Conservation (phyloP, 2,797 vertebrate genomes). For the Parauchenoglanis punctatus region DNA sequence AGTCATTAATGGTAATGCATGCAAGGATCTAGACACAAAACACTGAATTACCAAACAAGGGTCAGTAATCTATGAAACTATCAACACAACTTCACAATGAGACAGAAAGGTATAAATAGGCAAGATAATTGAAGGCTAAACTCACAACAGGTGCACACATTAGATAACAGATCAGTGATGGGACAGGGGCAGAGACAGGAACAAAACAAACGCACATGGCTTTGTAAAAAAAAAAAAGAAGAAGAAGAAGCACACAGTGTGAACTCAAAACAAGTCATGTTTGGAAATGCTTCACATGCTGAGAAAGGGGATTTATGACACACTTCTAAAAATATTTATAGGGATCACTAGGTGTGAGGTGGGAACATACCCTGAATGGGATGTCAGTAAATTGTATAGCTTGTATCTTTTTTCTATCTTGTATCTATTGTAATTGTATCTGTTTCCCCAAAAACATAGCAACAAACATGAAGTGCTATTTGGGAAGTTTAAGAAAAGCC, state of each 20-base stretch:
- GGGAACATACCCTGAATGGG: too few relatives aligned
- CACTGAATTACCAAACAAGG: not conserved
- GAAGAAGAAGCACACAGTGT: not conserved
- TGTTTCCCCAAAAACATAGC: not conserved
- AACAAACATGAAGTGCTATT: not conserved
- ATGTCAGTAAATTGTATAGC: not conserved
- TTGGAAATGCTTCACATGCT: not conserved
- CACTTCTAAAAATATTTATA: not conserved
- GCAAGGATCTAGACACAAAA: not conserved
- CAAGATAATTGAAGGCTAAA: not conserved
- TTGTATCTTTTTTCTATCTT: not conserved
- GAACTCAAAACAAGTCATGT: not conserved
- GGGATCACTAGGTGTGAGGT: not conserved
- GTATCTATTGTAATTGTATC: too few relatives aligned
- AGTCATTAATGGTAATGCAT: not conserved
- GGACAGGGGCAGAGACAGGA: not conserved
- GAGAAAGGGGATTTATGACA: not conserved
- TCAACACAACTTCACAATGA: not conserved
- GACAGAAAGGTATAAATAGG: not conserved
- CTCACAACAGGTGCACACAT: not conserved
- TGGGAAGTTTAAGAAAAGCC: not conserved
- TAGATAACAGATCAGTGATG: not conserved
- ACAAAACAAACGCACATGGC: not conserved
- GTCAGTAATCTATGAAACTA: not conserved
- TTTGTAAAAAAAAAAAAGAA: not conserved